Evolutionary conservation across 2,113 vertebrate genomes (phyloP).

Genomic region (Aspidoscelis tigris): DNA sequence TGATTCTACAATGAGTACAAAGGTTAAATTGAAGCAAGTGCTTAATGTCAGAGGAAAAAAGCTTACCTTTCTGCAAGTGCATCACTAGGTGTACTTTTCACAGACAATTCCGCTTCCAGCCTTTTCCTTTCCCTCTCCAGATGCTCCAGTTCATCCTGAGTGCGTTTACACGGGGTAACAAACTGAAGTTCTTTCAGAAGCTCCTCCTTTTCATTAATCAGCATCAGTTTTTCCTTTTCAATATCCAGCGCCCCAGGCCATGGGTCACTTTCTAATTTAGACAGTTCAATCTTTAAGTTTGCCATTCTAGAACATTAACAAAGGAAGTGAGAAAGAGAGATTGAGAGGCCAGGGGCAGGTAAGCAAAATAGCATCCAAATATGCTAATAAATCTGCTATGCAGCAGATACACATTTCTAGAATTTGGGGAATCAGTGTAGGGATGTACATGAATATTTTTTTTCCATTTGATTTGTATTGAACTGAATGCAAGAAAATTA

Average conservation of each 20-base stretch:
- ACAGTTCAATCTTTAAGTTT: conserved; percentile 86
- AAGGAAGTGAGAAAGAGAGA: conserved; percentile 12
- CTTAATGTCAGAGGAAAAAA: conserved; percentile 6
- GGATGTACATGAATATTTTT: no score
- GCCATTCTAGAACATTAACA: conserved; percentile 78
- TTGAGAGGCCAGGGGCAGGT: not conserved
- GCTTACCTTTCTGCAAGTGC: conserved; percentile 82
- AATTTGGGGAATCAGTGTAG: not conserved
- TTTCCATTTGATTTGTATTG: no score
- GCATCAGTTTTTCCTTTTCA: conserved; percentile 84
- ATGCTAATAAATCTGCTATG: conserved; percentile 1
- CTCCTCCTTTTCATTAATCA: conserved; percentile 86
- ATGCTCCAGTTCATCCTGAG: conserved; percentile 74
- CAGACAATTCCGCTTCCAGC: conserved; percentile 81
- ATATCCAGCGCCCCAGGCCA: conserved; percentile 84
- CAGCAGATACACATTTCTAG: conserved; percentile 8
- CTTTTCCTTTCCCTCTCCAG: conserved; percentile 80
- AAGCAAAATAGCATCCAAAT: conserved; percentile 11
- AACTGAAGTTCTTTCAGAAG: conserved; percentile 87
- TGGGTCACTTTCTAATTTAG: conserved; percentile 81
- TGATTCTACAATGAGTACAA: conserved; percentile 33
- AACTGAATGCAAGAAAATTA: no score
- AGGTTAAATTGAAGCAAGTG: conserved; percentile 29
- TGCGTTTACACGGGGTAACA: conserved; percentile 76
- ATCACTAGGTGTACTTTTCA: conserved; percentile 74